Conservation (phyloP, 35 echinoderm and acorn worm species). For the Holothuria glaberrima region DNA sequence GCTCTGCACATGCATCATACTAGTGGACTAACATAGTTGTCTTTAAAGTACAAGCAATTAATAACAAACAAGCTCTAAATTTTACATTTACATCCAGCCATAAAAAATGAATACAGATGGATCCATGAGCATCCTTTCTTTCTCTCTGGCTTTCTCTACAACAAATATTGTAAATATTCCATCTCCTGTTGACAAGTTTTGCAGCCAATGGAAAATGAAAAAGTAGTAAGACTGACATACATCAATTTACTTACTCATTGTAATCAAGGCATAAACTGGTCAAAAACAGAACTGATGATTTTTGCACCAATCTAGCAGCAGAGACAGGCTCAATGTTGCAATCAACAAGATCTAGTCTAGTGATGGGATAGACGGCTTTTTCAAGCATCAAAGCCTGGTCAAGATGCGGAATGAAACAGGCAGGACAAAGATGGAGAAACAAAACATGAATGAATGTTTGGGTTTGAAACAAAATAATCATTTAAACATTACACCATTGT, state of each 20-base stretch:
- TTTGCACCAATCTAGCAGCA: conserved; percentile 79
- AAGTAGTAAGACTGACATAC: neutral
- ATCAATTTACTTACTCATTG: conserved; percentile 83
- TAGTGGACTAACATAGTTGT: too few relatives aligned
- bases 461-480: too few relatives aligned
- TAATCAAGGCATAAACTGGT: conserved; percentile 80
- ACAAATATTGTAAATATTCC: too few relatives aligned
- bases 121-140: too few relatives aligned
- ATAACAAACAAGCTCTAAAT: too few relatives aligned
- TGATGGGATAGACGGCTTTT: conserved; percentile 87
- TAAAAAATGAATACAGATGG: too few relatives aligned
- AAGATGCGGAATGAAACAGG: neutral
- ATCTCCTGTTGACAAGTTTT: neutral
- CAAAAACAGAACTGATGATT: conserved; percentile 46
- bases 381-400: conserved; percentile 85
- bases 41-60: too few relatives aligned
- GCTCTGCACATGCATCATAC: too few relatives aligned
- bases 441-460: too few relatives aligned
- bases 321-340: conserved; percentile 72
- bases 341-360: conserved; percentile 78
- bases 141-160: too few relatives aligned
- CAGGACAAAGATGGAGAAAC: neutral
- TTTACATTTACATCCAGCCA: too few relatives aligned
- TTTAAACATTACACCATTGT: too few relatives aligned
- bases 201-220: neutral